Evolutionary conservation across 2,113 vertebrate species (phyloP).

Genomic region (Lycaon pictus): DNA sequence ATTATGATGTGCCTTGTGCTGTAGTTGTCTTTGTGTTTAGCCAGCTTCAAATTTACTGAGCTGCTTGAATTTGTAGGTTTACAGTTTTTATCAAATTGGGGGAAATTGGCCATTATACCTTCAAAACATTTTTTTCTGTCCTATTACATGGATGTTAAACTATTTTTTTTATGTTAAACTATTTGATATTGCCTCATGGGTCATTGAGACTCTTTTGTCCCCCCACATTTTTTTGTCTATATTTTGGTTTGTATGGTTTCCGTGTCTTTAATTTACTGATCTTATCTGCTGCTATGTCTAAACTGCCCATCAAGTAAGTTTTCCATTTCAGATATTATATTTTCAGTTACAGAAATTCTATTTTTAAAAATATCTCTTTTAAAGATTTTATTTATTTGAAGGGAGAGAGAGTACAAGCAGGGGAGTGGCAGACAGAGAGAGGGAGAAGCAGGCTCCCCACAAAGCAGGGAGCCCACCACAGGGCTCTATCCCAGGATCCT

Average conservation of each 20-base stretch:
- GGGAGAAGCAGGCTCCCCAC: too few species aligned
- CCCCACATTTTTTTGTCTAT: not conserved
- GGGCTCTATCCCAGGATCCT: too few species aligned
- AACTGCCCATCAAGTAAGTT: not conserved
- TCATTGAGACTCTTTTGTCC: not conserved
- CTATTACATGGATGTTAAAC: conserved; percentile 1
- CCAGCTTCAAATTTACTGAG: not conserved
- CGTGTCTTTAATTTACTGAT: not conserved
- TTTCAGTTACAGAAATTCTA: conserved; percentile 21
- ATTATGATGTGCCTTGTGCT: not conserved
- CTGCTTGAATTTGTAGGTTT: not conserved
- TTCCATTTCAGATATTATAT: not conserved
- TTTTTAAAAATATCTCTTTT: not conserved
- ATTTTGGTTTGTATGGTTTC: not conserved
- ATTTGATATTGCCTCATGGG: not conserved
- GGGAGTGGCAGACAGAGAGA: too few species aligned
- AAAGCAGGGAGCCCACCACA: too few species aligned
- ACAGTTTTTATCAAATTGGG: not conserved
- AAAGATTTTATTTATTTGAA: too few species aligned
- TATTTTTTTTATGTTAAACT: conserved; percentile 38
- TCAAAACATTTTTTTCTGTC: conserved; percentile 27
- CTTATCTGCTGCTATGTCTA: conserved; percentile 29
- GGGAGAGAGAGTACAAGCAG: too few species aligned
- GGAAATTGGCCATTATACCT: not conserved
- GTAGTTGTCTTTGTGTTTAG: not conserved